These are phyloP conservation scores for Neopipo cinnamomea DNA, from an alignment of 2,113 vertebrate genomes.

Conservation along the genomic window DNA sequence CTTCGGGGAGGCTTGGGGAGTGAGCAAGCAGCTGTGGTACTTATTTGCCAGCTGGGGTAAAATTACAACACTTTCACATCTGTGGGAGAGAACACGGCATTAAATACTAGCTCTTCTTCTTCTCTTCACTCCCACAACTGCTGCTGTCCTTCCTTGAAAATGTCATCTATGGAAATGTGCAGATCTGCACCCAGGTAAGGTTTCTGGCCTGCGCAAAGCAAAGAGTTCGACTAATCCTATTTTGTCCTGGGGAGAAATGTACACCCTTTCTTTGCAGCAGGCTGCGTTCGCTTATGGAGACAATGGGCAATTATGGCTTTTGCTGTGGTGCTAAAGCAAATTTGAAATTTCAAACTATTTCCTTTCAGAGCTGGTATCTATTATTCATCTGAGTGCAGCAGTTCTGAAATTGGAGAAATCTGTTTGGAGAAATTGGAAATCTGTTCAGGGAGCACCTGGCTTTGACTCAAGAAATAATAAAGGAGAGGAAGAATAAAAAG, in stretches of 20 bases:
- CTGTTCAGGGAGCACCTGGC: neutral
- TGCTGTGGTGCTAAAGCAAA: neutral
- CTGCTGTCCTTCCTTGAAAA: neutral
- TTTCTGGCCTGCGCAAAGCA: neutral
- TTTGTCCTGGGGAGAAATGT: neutral
- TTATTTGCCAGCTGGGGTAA: neutral
- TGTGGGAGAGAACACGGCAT: rapidly evolving
- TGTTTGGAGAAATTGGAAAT: neutral
- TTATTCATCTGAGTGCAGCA: neutral
- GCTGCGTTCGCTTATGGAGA: neutral
- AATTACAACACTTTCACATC: neutral
- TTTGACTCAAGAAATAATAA: neutral
- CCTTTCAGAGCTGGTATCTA: neutral
- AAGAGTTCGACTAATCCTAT: neutral
- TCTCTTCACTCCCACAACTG: neutral
- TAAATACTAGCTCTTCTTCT: neutral
- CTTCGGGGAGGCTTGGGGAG: neutral
- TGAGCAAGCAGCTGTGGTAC: rapidly evolving
- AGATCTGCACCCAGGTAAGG: neutral
- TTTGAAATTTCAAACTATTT: neutral
- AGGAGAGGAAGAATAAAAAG: neutral
- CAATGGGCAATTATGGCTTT: neutral
- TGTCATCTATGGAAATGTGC: neutral
- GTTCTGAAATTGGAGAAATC: neutral
- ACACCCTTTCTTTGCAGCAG: neutral